Base-by-base conservation (phyloP, 2,113 vertebrate species). In the Ursus arctos region DNA sequence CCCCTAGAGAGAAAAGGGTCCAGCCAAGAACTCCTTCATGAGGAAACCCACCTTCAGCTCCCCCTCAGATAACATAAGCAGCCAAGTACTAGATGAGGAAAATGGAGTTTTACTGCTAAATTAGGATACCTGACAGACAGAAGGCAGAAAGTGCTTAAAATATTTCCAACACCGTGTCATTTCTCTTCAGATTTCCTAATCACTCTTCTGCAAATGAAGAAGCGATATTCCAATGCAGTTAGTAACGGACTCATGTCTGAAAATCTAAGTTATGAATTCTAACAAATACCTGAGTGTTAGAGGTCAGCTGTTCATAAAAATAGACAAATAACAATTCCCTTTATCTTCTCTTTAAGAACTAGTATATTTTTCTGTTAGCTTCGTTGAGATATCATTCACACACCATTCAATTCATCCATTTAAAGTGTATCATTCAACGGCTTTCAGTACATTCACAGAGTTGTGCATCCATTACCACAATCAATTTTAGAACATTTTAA, bases 341-440 rank as follows among this genome's bases (percentile, higher is more conserved):
- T 95, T 61, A 95, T 90, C 92, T 79, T 84, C 55, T 85, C 76
- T 57, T 86, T 86, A 89, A 91, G 74, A 53, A 84, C 22, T 22
- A 6, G 43, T 24, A 6, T 28, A 7, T 59, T 65, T 95, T 65
- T 21, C 43, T 89, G 65, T 47, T 19, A 61, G 79, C 10, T 81
- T 94, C 88, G 69, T 55, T 65, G 65, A 93, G 55, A 80, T 59
- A 93, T 22, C 93, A 74, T 76, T 57, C 87, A 74, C 12, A 47
- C 12, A 65, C 31, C 40, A 40, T 28, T 86, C n/a, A 69, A 74
- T 15, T 61, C 40, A 74, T 16, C n/a, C 61, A 92, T 71, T 89
- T 91, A 74, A 84, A 96, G 69, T 84, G 7, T 84, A 77, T 4
- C n/a, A 33, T 59, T 67, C 49, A 84, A 51, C 28, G 28, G 26